phyloP scores from a whole-genome alignment of 30 jellyfish, hydroid and myxozoan species.

The Aurelia coerulea region DNA sequence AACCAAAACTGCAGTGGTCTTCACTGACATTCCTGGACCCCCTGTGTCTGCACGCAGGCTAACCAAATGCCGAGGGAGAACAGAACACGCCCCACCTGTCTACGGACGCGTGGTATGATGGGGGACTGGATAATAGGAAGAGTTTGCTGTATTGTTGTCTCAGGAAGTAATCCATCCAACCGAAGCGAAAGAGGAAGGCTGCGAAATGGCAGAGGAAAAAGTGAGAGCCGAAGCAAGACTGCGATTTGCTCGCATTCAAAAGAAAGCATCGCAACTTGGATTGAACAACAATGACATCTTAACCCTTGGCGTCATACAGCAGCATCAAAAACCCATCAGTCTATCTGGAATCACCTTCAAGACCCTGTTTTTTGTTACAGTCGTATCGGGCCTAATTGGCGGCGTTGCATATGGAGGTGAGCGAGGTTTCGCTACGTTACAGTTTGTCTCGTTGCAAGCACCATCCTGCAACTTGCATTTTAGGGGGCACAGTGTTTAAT shows the following conservation, averaged over 20 bases:
- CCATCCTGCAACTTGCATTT: too few species aligned
- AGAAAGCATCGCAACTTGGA: constrained; percentile 76
- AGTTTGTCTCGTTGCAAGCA: too few species aligned
- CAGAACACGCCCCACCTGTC: too few species aligned
- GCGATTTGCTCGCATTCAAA: constrained; percentile 72
- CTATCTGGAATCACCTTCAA: constrained; percentile 23
- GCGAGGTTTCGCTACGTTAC: too few species aligned
- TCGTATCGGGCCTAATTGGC: constrained; percentile 22
- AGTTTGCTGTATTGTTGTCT: constrained; percentile 12
- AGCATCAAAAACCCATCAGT: constrained; percentile 63
- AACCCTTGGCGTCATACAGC: constrained; percentile 52
- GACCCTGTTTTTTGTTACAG: neutral
- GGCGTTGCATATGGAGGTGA: constrained; percentile 54
- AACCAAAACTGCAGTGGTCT: too few species aligned
- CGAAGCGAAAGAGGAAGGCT: neutral
- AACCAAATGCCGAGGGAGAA: too few species aligned
- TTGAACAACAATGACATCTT: constrained; percentile 57
- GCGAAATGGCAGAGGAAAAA: constrained; percentile 49
- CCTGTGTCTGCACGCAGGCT: too few species aligned
- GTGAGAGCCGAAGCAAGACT: constrained; percentile 59
- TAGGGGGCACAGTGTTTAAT: too few species aligned
- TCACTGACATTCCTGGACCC: too few species aligned
- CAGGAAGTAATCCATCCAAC: constrained; percentile 31
- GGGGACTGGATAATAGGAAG: constrained; percentile 77
- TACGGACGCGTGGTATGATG: neutral